These are phyloP conservation scores for Helicolenus hilgendorfi DNA, from an alignment of 2,797 vertebrate genomes.

Conservation along the genomic window DNA sequence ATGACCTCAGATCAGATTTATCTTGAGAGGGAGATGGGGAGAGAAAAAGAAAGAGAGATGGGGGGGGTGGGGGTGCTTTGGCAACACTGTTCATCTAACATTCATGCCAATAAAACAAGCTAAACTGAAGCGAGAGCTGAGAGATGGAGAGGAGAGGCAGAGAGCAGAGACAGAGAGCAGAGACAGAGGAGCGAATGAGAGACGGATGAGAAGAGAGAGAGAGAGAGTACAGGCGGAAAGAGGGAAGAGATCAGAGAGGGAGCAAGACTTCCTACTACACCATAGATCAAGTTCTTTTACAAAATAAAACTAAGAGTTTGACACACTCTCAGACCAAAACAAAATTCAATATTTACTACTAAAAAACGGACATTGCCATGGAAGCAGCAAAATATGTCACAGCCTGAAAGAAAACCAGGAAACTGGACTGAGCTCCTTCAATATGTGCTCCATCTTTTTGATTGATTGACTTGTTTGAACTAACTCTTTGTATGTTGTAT, in stretches of 20 bases:
- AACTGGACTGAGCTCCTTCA: background rate
- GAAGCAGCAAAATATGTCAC: conserved; percentile 7
- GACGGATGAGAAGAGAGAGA: conserved; percentile 15
- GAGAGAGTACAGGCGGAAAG: background rate
- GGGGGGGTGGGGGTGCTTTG: conserved; percentile 52
- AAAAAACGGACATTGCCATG: conserved; percentile 4
- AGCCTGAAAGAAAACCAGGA: conserved; percentile 2
- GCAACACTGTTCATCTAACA: conserved; percentile 73
- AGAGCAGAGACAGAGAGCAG: conserved; percentile 5
- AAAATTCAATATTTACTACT: conserved; percentile 14
- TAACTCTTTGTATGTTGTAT: background rate
- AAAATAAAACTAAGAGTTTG: conserved; percentile 25
- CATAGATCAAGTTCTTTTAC: conserved; percentile 5
- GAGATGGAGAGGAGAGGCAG: background rate
- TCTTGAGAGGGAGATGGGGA: conserved; percentile 63
- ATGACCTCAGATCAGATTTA: conserved; percentile 87
- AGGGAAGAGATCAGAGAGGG: background rate
- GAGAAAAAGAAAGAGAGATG: conserved; percentile 55
- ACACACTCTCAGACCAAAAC: conserved; percentile 3
- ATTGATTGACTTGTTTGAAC: background rate
- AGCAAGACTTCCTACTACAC: background rate
- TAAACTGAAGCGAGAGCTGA: conserved; percentile 27
- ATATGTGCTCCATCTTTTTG: background rate
- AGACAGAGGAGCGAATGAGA: conserved; percentile 2
- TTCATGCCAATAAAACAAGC: conserved; percentile 78